phyloP scores from a whole-genome alignment of 2,113 vertebrate genomes.

The Tragulus kanchil region DNA sequence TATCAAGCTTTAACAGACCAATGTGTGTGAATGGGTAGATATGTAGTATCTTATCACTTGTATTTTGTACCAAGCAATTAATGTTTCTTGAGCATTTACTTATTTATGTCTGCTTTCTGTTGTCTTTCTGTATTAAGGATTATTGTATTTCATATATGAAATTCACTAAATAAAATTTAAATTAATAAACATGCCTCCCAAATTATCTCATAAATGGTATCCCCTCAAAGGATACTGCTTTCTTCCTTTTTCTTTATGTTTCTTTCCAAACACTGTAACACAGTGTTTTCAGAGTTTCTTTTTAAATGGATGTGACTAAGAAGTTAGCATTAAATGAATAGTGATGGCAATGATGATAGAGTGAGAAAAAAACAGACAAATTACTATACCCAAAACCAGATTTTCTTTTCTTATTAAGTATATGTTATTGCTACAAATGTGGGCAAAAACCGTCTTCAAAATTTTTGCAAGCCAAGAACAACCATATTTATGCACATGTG shows the following conservation, averaged over 20 bases:
- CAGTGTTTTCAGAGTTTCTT: background rate
- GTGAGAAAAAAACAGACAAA: slow-evolving; percentile 15
- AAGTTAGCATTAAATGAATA: background rate
- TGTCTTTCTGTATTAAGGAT: background rate
- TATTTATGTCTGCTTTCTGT: background rate
- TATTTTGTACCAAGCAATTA: background rate
- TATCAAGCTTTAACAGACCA: background rate
- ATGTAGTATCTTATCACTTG: background rate
- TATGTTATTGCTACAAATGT: slow-evolving; percentile 49
- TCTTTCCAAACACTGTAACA: background rate
- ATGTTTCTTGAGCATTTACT: background rate
- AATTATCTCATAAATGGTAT: background rate
- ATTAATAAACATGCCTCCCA: background rate
- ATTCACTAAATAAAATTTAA: background rate
- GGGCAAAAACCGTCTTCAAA: slow-evolving; percentile 29
- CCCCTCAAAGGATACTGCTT: background rate
- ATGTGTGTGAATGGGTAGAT: background rate
- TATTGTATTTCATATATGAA: background rate
- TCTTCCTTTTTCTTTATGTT: background rate
- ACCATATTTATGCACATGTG: background rate
- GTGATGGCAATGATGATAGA: background rate
- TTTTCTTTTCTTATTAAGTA: slow-evolving; percentile 68
- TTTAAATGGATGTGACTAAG: background rate
- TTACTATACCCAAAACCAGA: slow-evolving; percentile 49
- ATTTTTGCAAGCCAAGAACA: background rate